Conservation (phyloP, 2,888 invertebrate species). For the Megastigmus dorsalis region DNA sequence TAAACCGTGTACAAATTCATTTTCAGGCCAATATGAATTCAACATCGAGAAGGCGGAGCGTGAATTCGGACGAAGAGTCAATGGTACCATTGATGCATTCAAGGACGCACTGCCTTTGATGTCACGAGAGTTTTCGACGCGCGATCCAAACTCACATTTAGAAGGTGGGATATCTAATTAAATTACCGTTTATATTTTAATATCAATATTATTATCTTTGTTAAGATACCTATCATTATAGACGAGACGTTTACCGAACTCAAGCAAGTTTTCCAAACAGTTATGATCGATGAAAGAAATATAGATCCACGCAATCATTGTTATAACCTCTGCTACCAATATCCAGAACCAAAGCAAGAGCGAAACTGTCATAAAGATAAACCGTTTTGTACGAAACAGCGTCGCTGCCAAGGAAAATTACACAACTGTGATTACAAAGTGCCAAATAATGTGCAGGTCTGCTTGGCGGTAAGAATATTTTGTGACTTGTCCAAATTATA, state of each 20-base stretch:
- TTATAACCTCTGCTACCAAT: no score
- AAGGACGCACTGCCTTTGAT: neutral
- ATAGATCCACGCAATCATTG: no score
- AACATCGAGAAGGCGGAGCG: neutral
- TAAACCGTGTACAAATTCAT: no score
- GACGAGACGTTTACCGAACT: conserved; percentile 77
- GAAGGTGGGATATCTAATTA: neutral
- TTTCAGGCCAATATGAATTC: neutral
- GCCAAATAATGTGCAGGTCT: no score
- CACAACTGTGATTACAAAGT: no score
- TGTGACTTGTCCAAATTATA: no score
- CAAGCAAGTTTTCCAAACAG: conserved; percentile 88
- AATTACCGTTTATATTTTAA: neutral
- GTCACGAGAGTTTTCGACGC: neutral
- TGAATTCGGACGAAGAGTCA: neutral
- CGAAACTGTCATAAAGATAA: no score
- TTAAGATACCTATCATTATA: neutral
- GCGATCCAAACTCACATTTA: neutral
- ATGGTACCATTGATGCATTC: neutral
- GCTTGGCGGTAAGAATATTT: no score
- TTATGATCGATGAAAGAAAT: conserved; percentile 91
- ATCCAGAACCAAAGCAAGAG: no score
- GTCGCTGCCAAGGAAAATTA: no score
- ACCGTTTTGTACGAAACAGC: no score
- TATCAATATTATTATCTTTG: no score